These are phyloP conservation scores for Psix sp. DNA, from an alignment of 1,140 invertebrate species.

Conservation along the genomic window DNA sequence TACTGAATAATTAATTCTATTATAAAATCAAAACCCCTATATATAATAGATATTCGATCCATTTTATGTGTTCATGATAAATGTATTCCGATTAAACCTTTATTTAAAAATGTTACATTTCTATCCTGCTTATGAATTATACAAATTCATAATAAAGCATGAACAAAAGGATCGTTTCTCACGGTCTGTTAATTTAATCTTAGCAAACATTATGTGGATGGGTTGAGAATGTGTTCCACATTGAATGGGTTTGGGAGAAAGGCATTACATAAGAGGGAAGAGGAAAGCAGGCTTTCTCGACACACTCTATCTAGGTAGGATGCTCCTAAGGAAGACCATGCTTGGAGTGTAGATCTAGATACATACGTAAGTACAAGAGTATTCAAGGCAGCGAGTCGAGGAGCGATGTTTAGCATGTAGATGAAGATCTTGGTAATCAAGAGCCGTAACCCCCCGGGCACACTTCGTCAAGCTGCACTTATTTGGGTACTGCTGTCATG, in stretches of 20 bases:
- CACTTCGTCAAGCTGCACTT: constrained; percentile 75
- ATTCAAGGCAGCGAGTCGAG: constrained; percentile 70
- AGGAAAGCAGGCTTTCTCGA: constrained; percentile 30
- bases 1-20: too few species aligned
- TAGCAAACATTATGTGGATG: constrained; percentile 75
- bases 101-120: constrained; percentile 1
- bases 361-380: constrained; percentile 76
- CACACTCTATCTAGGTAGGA: constrained; percentile 42
- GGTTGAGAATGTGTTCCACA: constrained; percentile 64
- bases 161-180: constrained; percentile 68
- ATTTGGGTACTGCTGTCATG: constrained; percentile 64
- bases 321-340: constrained; percentile 55
- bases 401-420: constrained; percentile 76
- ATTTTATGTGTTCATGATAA: too few species aligned
- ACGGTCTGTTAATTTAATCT: constrained; percentile 75
- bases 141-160: constrained; percentile 30
- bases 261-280: constrained; percentile 46
- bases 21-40: too few species aligned
- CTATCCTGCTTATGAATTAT: constrained; percentile 26
- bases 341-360: constrained; percentile 70
- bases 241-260: constrained; percentile 46
- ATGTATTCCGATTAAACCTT: not conserved
- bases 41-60: too few species aligned
- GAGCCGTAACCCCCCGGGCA: constrained; percentile 70
- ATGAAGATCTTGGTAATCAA: constrained; percentile 78